Conservation (phyloP, 2,888 invertebrate species). For the Allacma fusca region DNA sequence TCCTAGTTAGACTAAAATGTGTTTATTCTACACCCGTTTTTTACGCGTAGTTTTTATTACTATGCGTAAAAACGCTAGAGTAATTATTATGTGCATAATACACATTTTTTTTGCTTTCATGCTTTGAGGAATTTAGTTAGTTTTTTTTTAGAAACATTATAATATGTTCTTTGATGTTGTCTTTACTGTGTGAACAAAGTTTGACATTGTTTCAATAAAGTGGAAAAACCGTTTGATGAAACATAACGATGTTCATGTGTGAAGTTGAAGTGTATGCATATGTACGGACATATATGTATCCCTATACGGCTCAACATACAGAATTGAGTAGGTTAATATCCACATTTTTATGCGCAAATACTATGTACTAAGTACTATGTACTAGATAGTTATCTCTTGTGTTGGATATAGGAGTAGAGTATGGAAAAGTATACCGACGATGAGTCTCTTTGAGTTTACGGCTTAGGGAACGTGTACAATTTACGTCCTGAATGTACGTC, state of each 20-base stretch:
- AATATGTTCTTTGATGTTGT: not conserved
- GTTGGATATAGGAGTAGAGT: too few species aligned
- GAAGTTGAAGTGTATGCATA: too few species aligned
- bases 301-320: not conserved
- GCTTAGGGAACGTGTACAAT: too few species aligned
- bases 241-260: too few species aligned
- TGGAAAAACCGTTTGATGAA: not conserved
- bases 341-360: not conserved
- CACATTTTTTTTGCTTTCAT: not conserved
- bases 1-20: not conserved
- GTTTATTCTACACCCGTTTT: not conserved
- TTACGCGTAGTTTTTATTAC: not conserved
- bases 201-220: constrained; percentile 23
- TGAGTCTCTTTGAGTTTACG: too few species aligned
- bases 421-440: too few species aligned
- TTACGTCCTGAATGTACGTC: too few species aligned
- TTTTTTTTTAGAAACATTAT: not conserved
- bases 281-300: not conserved
- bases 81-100: not conserved
- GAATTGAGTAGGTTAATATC: not conserved
- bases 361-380: too few species aligned
- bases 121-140: not conserved
- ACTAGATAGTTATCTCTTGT: too few species aligned
- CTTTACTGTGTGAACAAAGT: not conserved
- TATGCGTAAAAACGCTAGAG: not conserved